These are phyloP conservation scores for Augochlora pura DNA, from an alignment of 1,140 invertebrate genomes.

Conservation along the genomic window DNA sequence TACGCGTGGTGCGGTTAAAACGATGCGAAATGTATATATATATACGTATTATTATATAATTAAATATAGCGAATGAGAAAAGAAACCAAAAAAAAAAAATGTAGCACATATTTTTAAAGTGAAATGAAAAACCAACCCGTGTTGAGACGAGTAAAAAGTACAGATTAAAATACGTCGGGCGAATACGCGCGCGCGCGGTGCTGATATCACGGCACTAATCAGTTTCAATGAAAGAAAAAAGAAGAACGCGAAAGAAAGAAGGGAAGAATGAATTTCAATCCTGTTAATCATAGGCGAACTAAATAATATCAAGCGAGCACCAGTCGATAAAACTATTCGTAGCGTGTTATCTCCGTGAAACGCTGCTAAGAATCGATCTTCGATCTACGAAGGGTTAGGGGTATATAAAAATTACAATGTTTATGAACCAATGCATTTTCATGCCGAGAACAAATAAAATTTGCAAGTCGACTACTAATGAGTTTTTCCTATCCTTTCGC, in stretches of 20 bases:
- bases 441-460: slow-evolving; percentile 66
- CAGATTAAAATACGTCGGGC: not conserved
- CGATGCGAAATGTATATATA: slow-evolving; percentile 56
- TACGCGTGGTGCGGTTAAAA: slow-evolving; percentile 40
- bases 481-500: slow-evolving; percentile 6
- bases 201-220: slow-evolving; percentile 56
- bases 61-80: slow-evolving; percentile 57
- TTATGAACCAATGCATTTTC: slow-evolving; percentile 66
- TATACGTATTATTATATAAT: slow-evolving; percentile 57
- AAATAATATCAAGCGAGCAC: slow-evolving; percentile 52
- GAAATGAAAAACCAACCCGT: slow-evolving; percentile 40
- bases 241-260: not conserved
- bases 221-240: not conserved
- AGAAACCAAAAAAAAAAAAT: slow-evolving; percentile 40
- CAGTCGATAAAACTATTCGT: slow-evolving; percentile 58
- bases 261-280: slow-evolving; percentile 47
- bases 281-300: slow-evolving; percentile 57
- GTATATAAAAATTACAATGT: slow-evolving; percentile 57
- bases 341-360: slow-evolving; percentile 45
- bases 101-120: slow-evolving; percentile 66
- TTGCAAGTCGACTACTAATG: slow-evolving; percentile 59
- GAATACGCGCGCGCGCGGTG: slow-evolving; percentile 35
- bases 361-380: slow-evolving; percentile 53
- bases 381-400: slow-evolving; percentile 50
- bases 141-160: slow-evolving; percentile 1